Conservation (phyloP, 2,797 vertebrate genomes). For the Hapalemur alaotrensis region DNA sequence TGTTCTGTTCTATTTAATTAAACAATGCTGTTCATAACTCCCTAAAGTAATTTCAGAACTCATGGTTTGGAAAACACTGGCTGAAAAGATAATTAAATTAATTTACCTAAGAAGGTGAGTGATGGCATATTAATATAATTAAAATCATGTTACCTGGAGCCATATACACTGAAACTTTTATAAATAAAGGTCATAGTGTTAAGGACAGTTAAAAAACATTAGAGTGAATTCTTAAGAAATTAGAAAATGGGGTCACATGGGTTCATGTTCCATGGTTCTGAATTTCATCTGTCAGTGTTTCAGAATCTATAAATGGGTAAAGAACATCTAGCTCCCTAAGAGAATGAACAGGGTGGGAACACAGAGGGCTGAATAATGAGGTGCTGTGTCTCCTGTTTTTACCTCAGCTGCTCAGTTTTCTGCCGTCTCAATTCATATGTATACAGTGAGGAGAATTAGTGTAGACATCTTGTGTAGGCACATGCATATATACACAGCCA, state of each 20-base stretch:
- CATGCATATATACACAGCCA: accelerated
- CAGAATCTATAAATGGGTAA: constrained; percentile 18
- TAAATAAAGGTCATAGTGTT: not conserved
- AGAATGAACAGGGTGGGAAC: not conserved
- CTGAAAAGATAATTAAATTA: constrained; percentile 41
- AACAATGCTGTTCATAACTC: constrained; percentile 26
- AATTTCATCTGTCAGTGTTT: constrained; percentile 32
- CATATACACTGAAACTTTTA: not conserved
- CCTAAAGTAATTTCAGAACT: constrained; percentile 58
- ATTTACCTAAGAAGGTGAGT: constrained; percentile 25
- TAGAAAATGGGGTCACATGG: not conserved
- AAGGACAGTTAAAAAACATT: not conserved
- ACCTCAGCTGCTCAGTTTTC: not conserved
- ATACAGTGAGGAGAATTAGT: accelerated
- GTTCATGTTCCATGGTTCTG: not conserved
- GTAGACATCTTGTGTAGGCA: accelerated
- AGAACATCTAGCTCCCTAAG: constrained; percentile 15
- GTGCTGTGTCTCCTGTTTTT: not conserved
- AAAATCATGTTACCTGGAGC: not conserved
- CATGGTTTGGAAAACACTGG: constrained; percentile 29
- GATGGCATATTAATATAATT: not conserved
- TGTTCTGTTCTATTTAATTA: constrained; percentile 30
- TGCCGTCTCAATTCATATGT: not conserved
- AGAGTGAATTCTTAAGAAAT: not conserved
- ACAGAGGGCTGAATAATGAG: constrained; percentile 35